Evolutionary conservation across 1,140 invertebrate genomes (phyloP).

Genomic region (Drosophila melanogaster): Release_6_plus_ISO1_MT NC_004354.4:11917001-11917500

Average conservation of each 20-base stretch:
- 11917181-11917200: constrained; percentile 25
- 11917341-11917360: background rate
- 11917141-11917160: constrained; percentile 10
- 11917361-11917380: constrained; percentile 27
- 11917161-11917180: constrained; percentile 17
- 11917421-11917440: background rate
- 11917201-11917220: constrained; percentile 62
- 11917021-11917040: constrained; percentile 5
- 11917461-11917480: background rate
- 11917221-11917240: constrained; percentile 69
- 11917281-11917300: constrained; percentile 26
- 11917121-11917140: constrained; percentile 7
- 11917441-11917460: background rate
- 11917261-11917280: constrained; percentile 6
- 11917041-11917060: background rate
- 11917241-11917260: constrained; percentile 64
- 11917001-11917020: background rate
- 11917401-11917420: constrained; percentile 1
- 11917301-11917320: constrained; percentile 28
- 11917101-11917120: background rate
- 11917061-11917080: constrained; percentile 22
- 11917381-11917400: background rate
- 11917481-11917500: no score
- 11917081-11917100: constrained; percentile 35
- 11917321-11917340: no score